Evolutionary conservation across 2,888 invertebrate species (phyloP).

Genomic region (Holacanthella duospinosa): DNA sequence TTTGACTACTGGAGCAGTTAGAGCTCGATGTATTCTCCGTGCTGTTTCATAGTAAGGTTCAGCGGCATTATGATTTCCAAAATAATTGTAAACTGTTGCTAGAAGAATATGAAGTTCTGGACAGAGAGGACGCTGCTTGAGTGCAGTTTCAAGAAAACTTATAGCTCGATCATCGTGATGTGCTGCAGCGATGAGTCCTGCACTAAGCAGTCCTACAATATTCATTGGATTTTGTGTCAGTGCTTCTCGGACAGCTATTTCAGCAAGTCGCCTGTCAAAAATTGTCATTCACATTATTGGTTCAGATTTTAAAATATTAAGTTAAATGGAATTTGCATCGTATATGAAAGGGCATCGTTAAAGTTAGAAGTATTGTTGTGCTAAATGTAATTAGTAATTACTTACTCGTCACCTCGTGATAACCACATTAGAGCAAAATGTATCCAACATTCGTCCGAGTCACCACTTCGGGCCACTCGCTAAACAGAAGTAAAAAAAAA

Average conservation of each 20-base stretch:
- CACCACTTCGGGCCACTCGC: slow-evolving; percentile 1
- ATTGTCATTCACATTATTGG: neutral
- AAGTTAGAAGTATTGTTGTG: no score
- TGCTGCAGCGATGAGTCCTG: slow-evolving; percentile 20
- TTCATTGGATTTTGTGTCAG: slow-evolving; percentile 23
- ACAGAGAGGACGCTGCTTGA: slow-evolving; percentile 19
- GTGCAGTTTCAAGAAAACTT: slow-evolving; percentile 17
- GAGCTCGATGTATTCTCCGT: slow-evolving; percentile 7
- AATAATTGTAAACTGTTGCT: slow-evolving; percentile 15
- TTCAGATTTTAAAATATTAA: neutral
- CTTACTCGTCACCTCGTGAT: slow-evolving; percentile 10
- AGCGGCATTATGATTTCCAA: slow-evolving; percentile 21
- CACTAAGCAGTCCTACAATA: slow-evolving; percentile 22
- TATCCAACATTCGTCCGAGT: slow-evolving; percentile 19
- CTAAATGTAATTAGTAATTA: no score
- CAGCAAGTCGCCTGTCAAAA: slow-evolving; percentile 30
- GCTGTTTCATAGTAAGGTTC: slow-evolving; percentile 26
- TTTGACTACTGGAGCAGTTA: no score
- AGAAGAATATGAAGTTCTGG: slow-evolving; percentile 29
- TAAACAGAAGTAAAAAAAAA: neutral
- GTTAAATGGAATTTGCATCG: no score
- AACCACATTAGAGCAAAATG: slow-evolving; percentile 33
- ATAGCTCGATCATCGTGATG: slow-evolving; percentile 22
- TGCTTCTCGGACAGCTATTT: slow-evolving; percentile 28
- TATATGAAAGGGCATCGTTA: no score